Percentiles rank a stretch among this genome's conserved stretches.
Evolutionary conservation across 2,797 vertebrate genomes (phyloP).

Genomic region (Eutrigla gurnardus): DNA sequence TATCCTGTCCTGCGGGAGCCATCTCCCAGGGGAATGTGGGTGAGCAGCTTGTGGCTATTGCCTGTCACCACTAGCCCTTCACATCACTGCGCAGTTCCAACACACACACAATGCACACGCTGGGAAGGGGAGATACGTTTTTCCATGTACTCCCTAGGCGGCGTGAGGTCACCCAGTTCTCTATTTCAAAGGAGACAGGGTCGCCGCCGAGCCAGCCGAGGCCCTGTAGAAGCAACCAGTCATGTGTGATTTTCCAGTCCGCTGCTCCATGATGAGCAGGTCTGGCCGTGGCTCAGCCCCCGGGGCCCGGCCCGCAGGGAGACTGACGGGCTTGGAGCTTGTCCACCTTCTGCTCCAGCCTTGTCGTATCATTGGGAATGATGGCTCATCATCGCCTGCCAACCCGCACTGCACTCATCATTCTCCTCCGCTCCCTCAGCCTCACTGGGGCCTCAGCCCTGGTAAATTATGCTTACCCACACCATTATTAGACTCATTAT

Average conservation of each 20-base stretch:
- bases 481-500: conserved; percentile 85
- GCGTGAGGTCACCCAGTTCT: conserved; percentile 81
- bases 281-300: conserved; percentile 64
- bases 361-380: conserved; percentile 73
- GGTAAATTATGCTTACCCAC: conserved; percentile 82
- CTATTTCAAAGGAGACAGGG: conserved; percentile 81
- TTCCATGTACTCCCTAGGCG: conserved; percentile 73
- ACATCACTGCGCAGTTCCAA: conserved; percentile 28
- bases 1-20: conserved; percentile 67
- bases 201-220: conserved; percentile 65
- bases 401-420: conserved; percentile 70
- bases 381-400: conserved; percentile 75
- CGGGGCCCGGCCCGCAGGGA: conserved; percentile 62
- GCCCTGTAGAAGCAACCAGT: conserved; percentile 80
- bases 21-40: conserved; percentile 56
- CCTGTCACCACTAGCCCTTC: conserved; percentile 60
- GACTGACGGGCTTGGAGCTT: conserved; percentile 74
- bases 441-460: conserved; percentile 65
- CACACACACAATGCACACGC: conserved; percentile 35
- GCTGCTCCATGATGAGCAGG: conserved; percentile 79
- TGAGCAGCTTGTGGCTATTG: conserved; percentile 71
- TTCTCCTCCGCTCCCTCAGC: conserved; percentile 56
- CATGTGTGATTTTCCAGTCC: conserved; percentile 84
- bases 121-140: conserved; percentile 64
- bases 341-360: conserved; percentile 77